Evolutionary conservation across 2,888 invertebrate species (phyloP), one percentile per base, ranked within the genome.

Genomic region (Antheraea assamensis): DNA sequence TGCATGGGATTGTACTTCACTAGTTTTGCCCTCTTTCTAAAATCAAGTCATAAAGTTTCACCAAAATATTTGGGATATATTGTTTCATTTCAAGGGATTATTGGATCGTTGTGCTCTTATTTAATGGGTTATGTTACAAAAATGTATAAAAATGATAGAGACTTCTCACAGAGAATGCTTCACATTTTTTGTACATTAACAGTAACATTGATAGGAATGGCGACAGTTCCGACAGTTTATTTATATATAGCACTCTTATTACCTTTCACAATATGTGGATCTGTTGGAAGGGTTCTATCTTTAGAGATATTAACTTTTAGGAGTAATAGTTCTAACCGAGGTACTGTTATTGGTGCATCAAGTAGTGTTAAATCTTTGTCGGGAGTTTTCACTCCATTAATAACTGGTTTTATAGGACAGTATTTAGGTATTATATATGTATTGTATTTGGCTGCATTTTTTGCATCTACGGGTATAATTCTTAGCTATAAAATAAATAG

Each of bases 321-420:
- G 79, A 92, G 94, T 64, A 85, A 87, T n/a, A 83, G 89, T 66
- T 85, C 88, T n/a, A 95, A 95, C 76, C 90, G 91, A 76, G 96
- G 96, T 1, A 95, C 95, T 4, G 83, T 96, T 8, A 88, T 95
- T 30, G 96, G 96, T 24, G 92, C 95, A 24, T 92, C 95, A 3
- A 94, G 95, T 79, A 95, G 95, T 83, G 86, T 95, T 1, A 93
- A 95, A 78, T 95, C 95, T 3, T 75, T 96, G 42, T 92, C 95
- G 3, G 92, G 95, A 74, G 94, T 96, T 78, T 74, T 95, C n/a
- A 91, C 95, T 3, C 96, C 96, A 0, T 80, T 96, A 10, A 79
- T 95, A 13, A 90, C 94, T 10, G 96, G 96, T 66, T 76, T 95
- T 49, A 82, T 95, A 49, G 91, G 90, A 75, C 94, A 95, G 81